phyloP scores from a whole-genome alignment of 2,797 vertebrate genomes.

The Uromys caudimaculatus region DNA sequence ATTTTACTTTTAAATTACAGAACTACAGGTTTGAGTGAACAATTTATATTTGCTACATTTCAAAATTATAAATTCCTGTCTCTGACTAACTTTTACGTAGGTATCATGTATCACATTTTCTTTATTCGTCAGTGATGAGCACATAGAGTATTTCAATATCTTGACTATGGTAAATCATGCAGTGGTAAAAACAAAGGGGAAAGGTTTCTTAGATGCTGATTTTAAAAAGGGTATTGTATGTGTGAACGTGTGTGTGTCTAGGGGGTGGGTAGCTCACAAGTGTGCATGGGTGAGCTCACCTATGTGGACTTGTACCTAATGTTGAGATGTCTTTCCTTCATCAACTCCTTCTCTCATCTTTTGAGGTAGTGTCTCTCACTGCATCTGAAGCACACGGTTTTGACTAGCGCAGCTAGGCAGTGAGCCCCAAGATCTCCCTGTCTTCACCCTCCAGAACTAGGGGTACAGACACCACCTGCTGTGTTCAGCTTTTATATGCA shows the following conservation, averaged over 20 bases:
- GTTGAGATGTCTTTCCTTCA: neutral
- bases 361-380: neutral
- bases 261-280: too few relatives aligned
- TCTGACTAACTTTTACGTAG: neutral
- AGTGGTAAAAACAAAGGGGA: neutral
- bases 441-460: neutral
- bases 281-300: neutral
- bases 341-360: neutral
- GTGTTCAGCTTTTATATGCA: neutral
- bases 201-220: neutral
- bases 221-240: neutral
- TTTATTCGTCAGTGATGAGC: neutral
- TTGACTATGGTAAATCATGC: neutral
- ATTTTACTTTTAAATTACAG: slow-evolving; percentile 16
- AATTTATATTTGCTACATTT: slow-evolving; percentile 32
- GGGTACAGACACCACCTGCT: neutral
- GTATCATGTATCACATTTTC: neutral
- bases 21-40: neutral
- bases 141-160: neutral
- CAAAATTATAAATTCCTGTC: neutral
- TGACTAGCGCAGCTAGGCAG: too few relatives aligned
- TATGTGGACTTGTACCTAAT: neutral
- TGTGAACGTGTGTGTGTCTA: neutral
- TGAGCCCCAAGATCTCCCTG: neutral
- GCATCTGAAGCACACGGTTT: neutral